These are phyloP conservation scores for Hecatera dysodea DNA, from an alignment of 2,888 invertebrate genomes.

Conservation along the genomic window DNA sequence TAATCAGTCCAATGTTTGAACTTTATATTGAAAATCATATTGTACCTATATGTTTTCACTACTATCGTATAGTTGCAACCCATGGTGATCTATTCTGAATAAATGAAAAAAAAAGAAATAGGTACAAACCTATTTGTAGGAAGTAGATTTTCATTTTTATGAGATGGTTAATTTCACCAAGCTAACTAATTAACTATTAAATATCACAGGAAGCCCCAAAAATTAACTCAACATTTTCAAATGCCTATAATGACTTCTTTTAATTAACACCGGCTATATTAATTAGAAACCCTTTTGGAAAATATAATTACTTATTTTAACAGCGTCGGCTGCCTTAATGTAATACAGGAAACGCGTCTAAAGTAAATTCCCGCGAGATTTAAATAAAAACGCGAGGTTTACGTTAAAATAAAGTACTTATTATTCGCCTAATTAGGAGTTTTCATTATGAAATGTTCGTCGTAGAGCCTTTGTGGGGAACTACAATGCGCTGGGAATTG, in stretches of 20 bases:
- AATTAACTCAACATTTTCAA: constrained; percentile 41
- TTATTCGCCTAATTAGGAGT: constrained; percentile 62
- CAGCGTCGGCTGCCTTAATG: constrained; percentile 63
- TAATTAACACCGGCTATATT: constrained; percentile 69
- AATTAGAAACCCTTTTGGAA: constrained; percentile 74
- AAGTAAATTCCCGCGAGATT: constrained; percentile 63
- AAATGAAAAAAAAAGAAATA: too few relatives aligned
- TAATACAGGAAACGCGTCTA: constrained; percentile 64
- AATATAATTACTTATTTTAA: constrained; percentile 72
- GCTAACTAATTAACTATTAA: constrained; percentile 27
- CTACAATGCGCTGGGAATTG: constrained; percentile 72
- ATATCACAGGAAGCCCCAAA: constrained; percentile 54
- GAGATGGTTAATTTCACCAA: not conserved
- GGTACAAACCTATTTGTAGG: too few relatives aligned
- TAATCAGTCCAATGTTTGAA: too few relatives aligned
- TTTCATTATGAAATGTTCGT: constrained; percentile 50
- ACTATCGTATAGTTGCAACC: too few relatives aligned
- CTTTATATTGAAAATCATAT: too few relatives aligned
- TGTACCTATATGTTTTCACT: too few relatives aligned
- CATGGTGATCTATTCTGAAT: too few relatives aligned
- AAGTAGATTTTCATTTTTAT: too few relatives aligned
- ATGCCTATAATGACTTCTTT: constrained; percentile 55
- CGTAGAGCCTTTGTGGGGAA: constrained; percentile 53
- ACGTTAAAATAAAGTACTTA: constrained; percentile 52
- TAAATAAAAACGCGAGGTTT: constrained; percentile 62